A percentile compares a stretch with the other conserved stretches of the same genome.
phyloP scores from a whole-genome alignment of 2,888 invertebrate species.

The Dryocosmus kuriphilus region DNA sequence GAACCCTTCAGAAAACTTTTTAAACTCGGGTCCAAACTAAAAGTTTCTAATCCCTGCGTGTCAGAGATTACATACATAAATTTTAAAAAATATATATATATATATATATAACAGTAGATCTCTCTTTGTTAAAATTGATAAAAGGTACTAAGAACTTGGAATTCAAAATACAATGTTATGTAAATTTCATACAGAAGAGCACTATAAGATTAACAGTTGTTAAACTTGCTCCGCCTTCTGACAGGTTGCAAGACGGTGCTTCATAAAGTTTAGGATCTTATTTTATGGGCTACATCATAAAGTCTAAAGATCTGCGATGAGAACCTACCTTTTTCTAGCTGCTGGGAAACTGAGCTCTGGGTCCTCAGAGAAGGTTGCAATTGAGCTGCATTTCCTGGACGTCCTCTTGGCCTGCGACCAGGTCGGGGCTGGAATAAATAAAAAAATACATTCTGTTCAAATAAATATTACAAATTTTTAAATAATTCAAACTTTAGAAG shows the following conservation, averaged over 20 bases:
- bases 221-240: background rate
- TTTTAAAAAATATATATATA: background rate
- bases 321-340: constrained; percentile 72
- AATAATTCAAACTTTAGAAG: too few relatives aligned
- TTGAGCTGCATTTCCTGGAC: constrained; percentile 71
- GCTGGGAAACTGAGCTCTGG: constrained; percentile 72
- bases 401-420: constrained; percentile 74
- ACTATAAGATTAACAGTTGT: background rate
- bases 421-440: constrained; percentile 70
- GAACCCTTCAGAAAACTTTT: too few relatives aligned
- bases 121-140: background rate
- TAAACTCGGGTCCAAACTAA: too few relatives aligned
- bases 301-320: background rate
- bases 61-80: background rate
- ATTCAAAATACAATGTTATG: background rate
- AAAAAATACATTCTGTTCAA: background rate
- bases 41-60: too few relatives aligned
- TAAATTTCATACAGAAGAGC: background rate
- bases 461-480: background rate
- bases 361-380: constrained; percentile 69
- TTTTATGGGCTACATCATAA: background rate
- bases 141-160: background rate
- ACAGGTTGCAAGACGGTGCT: background rate
- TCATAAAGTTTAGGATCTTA: background rate
- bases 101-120: background rate